phyloP scores from a whole-genome alignment of 37 sponge, comb jelly and placozoan species.

The Theonella swinhoei region DNA sequence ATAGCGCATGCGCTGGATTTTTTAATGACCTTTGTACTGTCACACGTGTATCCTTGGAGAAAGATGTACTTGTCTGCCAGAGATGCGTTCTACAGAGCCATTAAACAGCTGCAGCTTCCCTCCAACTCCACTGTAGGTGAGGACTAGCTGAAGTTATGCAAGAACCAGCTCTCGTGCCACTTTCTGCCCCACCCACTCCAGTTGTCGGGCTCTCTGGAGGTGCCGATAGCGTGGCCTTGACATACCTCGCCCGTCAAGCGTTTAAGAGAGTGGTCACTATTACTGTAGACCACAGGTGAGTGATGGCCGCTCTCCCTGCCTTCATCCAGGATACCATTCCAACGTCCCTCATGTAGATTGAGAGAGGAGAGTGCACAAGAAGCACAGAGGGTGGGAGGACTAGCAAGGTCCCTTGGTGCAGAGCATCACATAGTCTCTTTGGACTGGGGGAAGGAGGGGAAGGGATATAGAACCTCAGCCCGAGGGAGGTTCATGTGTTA shows the following conservation, averaged over 20 bases:
- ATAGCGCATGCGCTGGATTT: no score
- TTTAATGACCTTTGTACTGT: background rate
- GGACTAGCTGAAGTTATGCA: no score
- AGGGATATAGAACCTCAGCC: no score
- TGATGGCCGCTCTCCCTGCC: no score
- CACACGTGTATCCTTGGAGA: background rate
- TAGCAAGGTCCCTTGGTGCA: slow-evolving; percentile 37
- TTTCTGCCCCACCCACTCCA: no score
- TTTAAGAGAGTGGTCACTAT: slow-evolving; percentile 51
- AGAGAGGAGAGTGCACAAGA: slow-evolving; percentile 46
- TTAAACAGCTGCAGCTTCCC: background rate
- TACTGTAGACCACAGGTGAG: slow-evolving; percentile 77
- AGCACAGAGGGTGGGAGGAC: slow-evolving; percentile 31
- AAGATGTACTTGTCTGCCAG: background rate
- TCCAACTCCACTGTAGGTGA: background rate
- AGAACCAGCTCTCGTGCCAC: no score
- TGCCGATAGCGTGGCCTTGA: slow-evolving; percentile 77
- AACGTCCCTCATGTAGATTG: no score
- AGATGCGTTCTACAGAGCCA: background rate
- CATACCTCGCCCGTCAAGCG: slow-evolving; percentile 34
- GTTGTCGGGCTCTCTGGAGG: slow-evolving; percentile 84
- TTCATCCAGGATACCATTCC: no score
- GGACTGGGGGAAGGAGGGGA: slow-evolving; percentile 37
- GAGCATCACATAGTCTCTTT: slow-evolving; percentile 35
- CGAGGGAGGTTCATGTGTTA: slow-evolving; percentile 41